Evolutionary conservation across 2,797 vertebrate species (phyloP).

Genomic region (Numenius phaeopus): DNA sequence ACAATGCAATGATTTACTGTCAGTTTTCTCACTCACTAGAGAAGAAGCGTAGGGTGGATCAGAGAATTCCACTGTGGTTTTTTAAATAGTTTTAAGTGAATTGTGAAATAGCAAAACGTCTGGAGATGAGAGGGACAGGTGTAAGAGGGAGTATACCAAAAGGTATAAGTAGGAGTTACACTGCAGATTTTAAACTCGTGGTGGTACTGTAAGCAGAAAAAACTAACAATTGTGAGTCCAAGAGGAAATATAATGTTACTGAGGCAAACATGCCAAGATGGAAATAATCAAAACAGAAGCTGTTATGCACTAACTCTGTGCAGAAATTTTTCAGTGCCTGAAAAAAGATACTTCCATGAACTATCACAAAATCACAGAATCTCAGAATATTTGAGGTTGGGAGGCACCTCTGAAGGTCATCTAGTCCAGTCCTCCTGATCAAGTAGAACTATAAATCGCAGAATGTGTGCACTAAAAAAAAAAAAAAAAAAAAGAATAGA

Average conservation of each 20-base stretch:
- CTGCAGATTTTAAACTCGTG: background rate
- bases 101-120: background rate
- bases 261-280: background rate
- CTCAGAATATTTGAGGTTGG: background rate
- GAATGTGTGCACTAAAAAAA: background rate
- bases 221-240: background rate
- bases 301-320: background rate
- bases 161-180: background rate
- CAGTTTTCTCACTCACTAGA: background rate
- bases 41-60: background rate
- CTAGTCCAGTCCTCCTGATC: background rate
- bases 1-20: background rate
- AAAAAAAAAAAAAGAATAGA: background rate
- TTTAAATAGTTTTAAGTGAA: background rate
- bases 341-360: background rate
- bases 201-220: background rate
- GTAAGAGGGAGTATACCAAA: background rate
- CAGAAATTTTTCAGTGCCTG: background rate
- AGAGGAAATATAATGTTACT: conserved; percentile 11
- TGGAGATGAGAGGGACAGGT: background rate
- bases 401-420: background rate
- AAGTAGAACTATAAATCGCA: background rate
- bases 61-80: background rate
- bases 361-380: background rate
- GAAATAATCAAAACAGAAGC: conserved; percentile 31